Conservation (phyloP, 2,113 vertebrate genomes). For the Pangasianodon gigas region DNA sequence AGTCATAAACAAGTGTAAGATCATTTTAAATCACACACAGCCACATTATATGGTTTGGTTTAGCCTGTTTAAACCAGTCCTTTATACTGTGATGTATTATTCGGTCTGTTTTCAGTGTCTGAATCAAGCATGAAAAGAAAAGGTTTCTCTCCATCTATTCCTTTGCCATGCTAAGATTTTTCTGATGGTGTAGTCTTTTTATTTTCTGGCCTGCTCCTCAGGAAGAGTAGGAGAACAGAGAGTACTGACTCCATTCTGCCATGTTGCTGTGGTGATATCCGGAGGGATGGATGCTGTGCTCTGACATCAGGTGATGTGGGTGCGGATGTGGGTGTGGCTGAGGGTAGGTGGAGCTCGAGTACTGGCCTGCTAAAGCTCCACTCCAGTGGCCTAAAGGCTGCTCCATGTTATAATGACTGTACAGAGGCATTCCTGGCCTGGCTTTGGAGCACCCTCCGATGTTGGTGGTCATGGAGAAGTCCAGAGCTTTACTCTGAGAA, state of each 20-base stretch:
- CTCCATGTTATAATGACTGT: conserved; percentile 75
- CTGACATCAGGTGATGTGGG: conserved; percentile 76
- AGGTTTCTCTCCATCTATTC: background rate
- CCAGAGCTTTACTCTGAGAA: conserved; percentile 72
- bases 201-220: conserved; percentile 57
- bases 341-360: conserved; percentile 66
- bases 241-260: conserved; percentile 88
- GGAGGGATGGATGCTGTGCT: conserved; percentile 76
- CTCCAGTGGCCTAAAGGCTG: conserved; percentile 82
- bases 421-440: conserved; percentile 74
- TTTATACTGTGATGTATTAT: background rate
- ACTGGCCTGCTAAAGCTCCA: conserved; percentile 74
- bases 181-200: background rate
- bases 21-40: background rate
- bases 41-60: background rate
- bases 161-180: background rate
- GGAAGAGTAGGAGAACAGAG: conserved; percentile 86
- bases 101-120: background rate
- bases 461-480: conserved; percentile 77
- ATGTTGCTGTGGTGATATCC: conserved; percentile 78
- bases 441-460: conserved; percentile 67
- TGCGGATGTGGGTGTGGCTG: conserved; percentile 60
- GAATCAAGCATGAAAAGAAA: background rate
- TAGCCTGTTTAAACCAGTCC: background rate
- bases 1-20: background rate